Evolutionary conservation across 1,140 invertebrate genomes (phyloP), one percentile per base, ranked within the genome.

Genomic region (Atta colombica): DNA sequence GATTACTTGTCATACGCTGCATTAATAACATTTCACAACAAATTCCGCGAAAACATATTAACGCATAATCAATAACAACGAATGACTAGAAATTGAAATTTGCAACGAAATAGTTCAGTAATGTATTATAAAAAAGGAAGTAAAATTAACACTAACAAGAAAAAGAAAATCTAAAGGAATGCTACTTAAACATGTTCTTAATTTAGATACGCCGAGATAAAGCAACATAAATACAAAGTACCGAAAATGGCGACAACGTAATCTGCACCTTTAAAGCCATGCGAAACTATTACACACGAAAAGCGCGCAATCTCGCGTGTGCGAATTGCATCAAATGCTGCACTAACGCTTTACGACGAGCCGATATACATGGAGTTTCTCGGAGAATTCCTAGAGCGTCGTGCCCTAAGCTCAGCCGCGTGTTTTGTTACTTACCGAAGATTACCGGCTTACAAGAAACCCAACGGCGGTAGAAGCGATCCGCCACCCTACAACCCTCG

Each of bases 391-490:
- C 90, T 90, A 16, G 85, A 87, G 85, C 82, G 87, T 82, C 58
- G 86, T 81, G 69, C 68, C 89, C 87, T 91, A 88, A 91, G 89
- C 90, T 91, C 89, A 88, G 89, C 90, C 87, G 77, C 87, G 90
- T 92, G 92, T 92, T 92, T 92, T 92, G 92, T 92, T 92, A 92
- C 91, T 92, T 92, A 91, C 92, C 90, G 91, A 92, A 92, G 92
- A 92, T 92, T 92, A 92, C 90, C 92, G 88, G 90, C 91, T 92
- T 92, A 92, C 92, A 92, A 92, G 92, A 92, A 92, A 89, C 88
- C 91, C 86, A 87, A 88, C 88, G 84, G 78, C 75, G 78, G 82
- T 82, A 84, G 89, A 87, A 86, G 86, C 88, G 88, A 91, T 88
- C 88, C 89, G 80, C 86, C 86, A 86, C 82, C 90, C 87, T 77